These are phyloP conservation scores for Lagenorhynchus albirostris DNA, from an alignment of 2,113 vertebrate genomes.

Conservation along the genomic window DNA sequence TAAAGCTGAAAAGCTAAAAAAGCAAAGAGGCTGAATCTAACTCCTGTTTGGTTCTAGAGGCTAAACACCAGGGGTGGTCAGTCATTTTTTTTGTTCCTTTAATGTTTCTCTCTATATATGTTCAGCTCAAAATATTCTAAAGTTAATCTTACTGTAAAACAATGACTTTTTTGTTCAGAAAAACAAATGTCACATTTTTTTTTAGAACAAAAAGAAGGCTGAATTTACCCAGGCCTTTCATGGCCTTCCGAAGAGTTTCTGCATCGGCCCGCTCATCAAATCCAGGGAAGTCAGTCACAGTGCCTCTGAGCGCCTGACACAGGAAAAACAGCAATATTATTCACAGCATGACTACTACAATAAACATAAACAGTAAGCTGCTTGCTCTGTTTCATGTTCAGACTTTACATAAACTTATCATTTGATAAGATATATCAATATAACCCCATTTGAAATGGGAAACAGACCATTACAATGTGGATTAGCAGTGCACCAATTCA, in stretches of 20 bases:
- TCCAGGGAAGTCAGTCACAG: constrained; percentile 87
- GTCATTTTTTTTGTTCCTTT: not conserved
- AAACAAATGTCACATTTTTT: not conserved
- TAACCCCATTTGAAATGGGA: not conserved
- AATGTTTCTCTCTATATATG: not conserved
- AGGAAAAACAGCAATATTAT: not conserved
- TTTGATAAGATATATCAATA: not conserved
- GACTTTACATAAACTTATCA: not conserved
- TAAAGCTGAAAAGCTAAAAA: not conserved
- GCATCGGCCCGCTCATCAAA: constrained; percentile 94
- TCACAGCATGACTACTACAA: rapidly evolving
- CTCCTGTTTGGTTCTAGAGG: not conserved
- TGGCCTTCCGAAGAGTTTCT: constrained; percentile 92
- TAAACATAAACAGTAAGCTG: not conserved
- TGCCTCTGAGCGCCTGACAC: constrained; percentile 85
- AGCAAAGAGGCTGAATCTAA: too few relatives aligned
- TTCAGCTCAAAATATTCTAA: not conserved
- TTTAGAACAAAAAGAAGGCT: not conserved
- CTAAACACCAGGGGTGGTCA: too few relatives aligned
- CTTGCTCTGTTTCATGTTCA: not conserved
- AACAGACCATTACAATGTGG: not conserved
- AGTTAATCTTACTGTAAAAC: not conserved
- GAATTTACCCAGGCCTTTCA: constrained; percentile 95
- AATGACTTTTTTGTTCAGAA: not conserved
- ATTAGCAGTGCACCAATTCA: too few relatives aligned